Evolutionary conservation across 53 echinoderm and acorn worm genomes (phyloP).

Genomic region (Pentamera pediparva): DNA sequence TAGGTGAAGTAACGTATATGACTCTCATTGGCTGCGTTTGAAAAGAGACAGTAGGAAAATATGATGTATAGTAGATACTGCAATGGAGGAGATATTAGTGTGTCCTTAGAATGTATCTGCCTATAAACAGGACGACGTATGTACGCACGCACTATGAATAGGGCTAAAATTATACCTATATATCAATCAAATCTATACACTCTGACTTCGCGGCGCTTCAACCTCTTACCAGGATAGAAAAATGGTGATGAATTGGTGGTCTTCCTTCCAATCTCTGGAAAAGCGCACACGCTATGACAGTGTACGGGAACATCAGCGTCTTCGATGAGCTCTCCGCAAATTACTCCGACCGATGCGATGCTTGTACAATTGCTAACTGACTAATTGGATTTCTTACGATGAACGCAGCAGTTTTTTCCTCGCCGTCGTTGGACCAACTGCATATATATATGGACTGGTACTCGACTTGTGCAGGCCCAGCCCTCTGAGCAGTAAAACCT

Average conservation of each 20-base stretch:
- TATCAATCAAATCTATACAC: no score
- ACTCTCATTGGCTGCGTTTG: no score
- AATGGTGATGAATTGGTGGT: neutral
- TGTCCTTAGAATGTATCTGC: no score
- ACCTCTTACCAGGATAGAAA: conserved; percentile 1
- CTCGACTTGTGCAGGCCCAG: conserved; percentile 23
- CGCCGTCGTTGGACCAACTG: conserved; percentile 10
- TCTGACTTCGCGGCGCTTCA: no score
- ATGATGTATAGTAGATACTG: no score
- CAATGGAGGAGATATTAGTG: no score
- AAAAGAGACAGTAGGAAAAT: no score
- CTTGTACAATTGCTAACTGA: conserved; percentile 1
- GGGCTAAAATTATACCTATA: no score
- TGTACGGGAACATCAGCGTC: neutral
- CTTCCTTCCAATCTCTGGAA: neutral
- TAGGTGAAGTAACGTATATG: no score
- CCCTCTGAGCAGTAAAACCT: neutral
- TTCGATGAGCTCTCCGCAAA: conserved; percentile 7
- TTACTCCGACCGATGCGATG: conserved; percentile 8
- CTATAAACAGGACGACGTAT: no score
- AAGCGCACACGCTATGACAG: neutral
- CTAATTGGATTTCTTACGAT: neutral
- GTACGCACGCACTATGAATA: no score
- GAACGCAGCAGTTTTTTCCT: conserved; percentile 8
- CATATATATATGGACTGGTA: conserved; percentile 15